phyloP scores from a whole-genome alignment of 2,113 vertebrate species.

The Tricholaema leucomelas region DNA sequence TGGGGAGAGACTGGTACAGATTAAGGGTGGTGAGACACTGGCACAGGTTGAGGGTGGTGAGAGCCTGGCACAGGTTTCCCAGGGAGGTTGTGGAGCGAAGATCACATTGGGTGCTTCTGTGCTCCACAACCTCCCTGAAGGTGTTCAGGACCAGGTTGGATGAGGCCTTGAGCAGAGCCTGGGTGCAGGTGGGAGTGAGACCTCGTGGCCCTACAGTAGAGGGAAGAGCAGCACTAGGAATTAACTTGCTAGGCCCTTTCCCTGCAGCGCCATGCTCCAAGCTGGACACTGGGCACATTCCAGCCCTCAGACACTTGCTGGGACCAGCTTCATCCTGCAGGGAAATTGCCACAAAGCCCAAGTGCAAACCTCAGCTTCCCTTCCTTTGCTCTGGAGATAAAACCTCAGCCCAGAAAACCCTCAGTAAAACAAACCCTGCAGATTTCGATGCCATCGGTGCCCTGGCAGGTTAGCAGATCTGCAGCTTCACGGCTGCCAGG shows the following conservation, averaged over 20 bases:
- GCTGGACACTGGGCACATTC: rapidly evolving
- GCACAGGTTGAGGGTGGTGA: no score
- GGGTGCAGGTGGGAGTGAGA: neutral
- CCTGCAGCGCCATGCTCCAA: neutral
- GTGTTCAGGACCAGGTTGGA: no score
- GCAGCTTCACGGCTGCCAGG: neutral
- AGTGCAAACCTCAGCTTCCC: neutral
- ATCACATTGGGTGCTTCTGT: no score
- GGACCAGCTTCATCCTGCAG: neutral
- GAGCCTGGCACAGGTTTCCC: no score
- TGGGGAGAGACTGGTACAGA: no score
- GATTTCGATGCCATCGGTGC: neutral
- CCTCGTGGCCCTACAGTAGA: no score
- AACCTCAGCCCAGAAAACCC: neutral
- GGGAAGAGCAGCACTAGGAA: neutral
- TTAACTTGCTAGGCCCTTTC: neutral
- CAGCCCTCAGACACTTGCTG: neutral
- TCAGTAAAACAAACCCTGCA: neutral
- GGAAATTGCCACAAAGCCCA: neutral
- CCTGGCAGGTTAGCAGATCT: neutral
- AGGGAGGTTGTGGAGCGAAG: no score
- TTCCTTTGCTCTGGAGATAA: neutral
- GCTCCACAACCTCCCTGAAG: no score
- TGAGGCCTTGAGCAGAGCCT: no score
- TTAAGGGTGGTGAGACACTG: no score